These are phyloP conservation scores for Merops nubicus DNA, from an alignment of 2,113 vertebrate species.

Conservation along the genomic window DNA sequence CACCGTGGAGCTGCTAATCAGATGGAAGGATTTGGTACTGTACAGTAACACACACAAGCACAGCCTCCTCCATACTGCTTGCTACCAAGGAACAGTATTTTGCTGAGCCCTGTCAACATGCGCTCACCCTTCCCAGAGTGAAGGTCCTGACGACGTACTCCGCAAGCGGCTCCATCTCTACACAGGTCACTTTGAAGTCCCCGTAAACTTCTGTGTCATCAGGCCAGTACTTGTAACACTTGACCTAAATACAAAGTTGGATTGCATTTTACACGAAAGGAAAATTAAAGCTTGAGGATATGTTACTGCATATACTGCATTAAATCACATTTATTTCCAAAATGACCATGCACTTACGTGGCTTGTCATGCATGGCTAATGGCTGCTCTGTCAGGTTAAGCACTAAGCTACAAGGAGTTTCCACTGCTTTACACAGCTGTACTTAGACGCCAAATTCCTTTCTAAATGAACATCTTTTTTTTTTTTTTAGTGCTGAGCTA, in stretches of 20 bases:
- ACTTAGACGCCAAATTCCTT: not conserved
- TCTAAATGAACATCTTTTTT: not conserved
- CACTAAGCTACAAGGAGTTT: not conserved
- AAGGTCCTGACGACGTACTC: conserved; percentile 98
- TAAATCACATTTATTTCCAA: not conserved
- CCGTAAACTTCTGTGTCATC: conserved; percentile 97
- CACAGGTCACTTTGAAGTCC: conserved; percentile 96
- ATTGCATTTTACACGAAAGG: not conserved
- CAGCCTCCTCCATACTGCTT: not conserved
- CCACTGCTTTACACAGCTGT: not conserved
- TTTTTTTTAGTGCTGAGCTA: conserved; percentile 12
- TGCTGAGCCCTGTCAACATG: not conserved
- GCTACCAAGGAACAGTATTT: not conserved
- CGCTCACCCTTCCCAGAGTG: conserved; percentile 93
- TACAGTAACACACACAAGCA: not conserved
- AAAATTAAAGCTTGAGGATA: not conserved
- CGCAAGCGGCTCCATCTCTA: conserved; percentile 95
- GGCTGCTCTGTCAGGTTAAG: not conserved
- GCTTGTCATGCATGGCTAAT: not conserved
- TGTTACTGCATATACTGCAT: not conserved
- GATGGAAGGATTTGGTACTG: not conserved
- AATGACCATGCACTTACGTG: not conserved
- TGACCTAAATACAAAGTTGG: conserved; percentile 82
- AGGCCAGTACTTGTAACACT: conserved; percentile 99
- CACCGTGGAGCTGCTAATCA: not conserved